Conservation (phyloP, 2,113 vertebrate genomes). For the Zosterops pallidus region DNA sequence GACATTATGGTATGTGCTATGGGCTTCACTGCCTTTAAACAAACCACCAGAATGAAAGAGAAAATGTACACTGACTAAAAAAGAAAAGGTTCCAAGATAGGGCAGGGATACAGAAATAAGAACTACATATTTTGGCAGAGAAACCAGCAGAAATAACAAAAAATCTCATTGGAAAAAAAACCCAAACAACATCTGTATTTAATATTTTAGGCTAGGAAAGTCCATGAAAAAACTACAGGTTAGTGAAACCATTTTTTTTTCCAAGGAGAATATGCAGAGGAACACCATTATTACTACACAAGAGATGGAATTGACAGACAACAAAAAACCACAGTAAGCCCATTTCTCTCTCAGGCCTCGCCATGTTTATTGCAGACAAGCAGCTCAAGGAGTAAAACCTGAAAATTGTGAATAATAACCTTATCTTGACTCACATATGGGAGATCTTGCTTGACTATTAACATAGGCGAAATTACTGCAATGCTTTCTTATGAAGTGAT, state of each 20-base stretch:
- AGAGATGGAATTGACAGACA: background rate
- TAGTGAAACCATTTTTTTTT: background rate
- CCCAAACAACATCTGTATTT: conserved; percentile 35
- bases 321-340: background rate
- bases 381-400: background rate
- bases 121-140: background rate
- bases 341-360: background rate
- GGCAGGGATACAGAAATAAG: background rate
- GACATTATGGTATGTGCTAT: background rate
- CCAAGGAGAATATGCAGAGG: background rate
- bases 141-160: background rate
- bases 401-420: background rate
- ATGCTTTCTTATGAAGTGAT: background rate
- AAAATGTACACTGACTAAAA: background rate
- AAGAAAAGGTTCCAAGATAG: background rate
- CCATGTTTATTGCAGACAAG: background rate
- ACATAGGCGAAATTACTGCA: background rate
- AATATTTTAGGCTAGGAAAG: conserved; percentile 12
- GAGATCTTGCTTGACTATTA: background rate
- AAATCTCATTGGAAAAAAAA: background rate
- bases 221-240: background rate
- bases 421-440: background rate
- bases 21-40: background rate
- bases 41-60: background rate
- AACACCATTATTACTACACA: background rate